Base-by-base conservation (phyloP, 2,797 vertebrate genomes). In the Gallinago nigripennis region DNA sequence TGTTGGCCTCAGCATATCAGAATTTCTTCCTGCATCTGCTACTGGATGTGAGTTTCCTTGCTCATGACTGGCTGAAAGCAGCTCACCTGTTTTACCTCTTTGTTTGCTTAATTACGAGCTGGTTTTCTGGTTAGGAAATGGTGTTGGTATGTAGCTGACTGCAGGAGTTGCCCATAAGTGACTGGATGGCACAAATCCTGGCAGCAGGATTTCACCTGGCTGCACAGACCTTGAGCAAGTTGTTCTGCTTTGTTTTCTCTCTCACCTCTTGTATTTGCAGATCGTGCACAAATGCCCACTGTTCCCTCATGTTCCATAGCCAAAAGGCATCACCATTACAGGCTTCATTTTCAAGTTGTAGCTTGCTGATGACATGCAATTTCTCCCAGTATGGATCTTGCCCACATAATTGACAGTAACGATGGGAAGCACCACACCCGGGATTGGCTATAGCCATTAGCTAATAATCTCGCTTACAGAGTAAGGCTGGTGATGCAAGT, bases 261-360 rank as follows among this genome's bases (percentile, higher is more conserved):
- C 82, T 83, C 78, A 28, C 89, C 86, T 91, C 63, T 33, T 61
- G 21, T 75, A 65, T 90, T 77, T 95, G 87, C 92, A 92, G 57
- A 86, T 94, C n/a, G 8, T 60, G 90, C 93, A 95, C 80, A 95
- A 94, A 80, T 96, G 95, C 83, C 94, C 91, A 54, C 91, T 94
- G 94, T 95, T 97, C 85, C 68, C 75, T 96, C 64, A 31, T 87
- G 95, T 94, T 95, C 82, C 77, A 60, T 89, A 96, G 94, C 94
- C 94, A 94, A 94, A 57, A 93, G 94, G 94, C 87, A 95, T 95
- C 92, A 72, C 72, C 89, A 84, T 92, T 91, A 86, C 25, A 96
- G 85, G 89, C 96, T 94, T 94, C 72, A 39, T 51, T 88, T 79
- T 94, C 95, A 97, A 93, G 94, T 6, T 79, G 86, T 9, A 86